Evolutionary conservation across 2,888 invertebrate genomes (phyloP).

Genomic region (Frankliniella intonsa): DNA sequence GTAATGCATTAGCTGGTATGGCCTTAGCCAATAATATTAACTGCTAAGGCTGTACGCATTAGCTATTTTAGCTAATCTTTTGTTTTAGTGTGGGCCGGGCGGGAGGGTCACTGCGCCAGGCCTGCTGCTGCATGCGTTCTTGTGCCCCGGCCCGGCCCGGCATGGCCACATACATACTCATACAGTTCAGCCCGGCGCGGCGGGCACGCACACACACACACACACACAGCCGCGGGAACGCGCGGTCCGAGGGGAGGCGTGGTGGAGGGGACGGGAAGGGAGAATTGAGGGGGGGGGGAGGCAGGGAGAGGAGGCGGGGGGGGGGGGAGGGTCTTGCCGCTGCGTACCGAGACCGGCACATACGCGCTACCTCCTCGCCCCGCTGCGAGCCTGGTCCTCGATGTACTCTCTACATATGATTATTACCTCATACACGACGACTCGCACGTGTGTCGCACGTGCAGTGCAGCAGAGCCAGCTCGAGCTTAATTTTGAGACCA

Average conservation of each 20-base stretch:
- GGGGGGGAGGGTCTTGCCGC: background rate
- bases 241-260: background rate
- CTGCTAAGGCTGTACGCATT: no score
- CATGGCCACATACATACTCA: no score
- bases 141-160: no score
- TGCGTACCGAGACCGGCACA: conserved; percentile 9
- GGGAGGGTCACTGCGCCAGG: no score
- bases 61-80: no score
- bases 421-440: background rate
- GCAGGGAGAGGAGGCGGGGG: background rate
- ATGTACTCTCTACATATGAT: conserved; percentile 25
- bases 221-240: background rate
- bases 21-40: no score
- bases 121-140: no score
- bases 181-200: background rate
- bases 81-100: no score
- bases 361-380: background rate
- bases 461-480: background rate
- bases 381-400: background rate
- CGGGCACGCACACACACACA: background rate
- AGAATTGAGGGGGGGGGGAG: background rate
- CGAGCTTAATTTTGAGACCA: background rate
- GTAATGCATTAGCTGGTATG: no score
- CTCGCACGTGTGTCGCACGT: background rate
- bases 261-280: background rate